Evolutionary conservation across 2,113 vertebrate genomes (phyloP).

Genomic region (Phrynosoma blainvillii): DNA sequence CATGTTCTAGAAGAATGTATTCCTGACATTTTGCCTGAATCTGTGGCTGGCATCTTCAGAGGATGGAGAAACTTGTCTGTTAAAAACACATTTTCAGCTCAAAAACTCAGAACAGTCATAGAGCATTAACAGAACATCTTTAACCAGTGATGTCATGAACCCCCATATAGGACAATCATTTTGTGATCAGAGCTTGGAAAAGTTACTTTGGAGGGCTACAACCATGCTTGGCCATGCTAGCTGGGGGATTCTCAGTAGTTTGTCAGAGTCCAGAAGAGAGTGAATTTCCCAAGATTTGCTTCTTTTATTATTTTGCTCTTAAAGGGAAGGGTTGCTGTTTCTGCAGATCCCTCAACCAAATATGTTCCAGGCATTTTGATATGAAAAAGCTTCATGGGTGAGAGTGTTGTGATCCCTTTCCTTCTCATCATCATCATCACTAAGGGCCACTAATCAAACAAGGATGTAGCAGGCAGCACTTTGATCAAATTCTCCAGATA

Average conservation of each 20-base stretch:
- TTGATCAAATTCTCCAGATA: neutral
- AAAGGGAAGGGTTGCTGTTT: neutral
- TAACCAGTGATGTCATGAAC: constrained; percentile 33
- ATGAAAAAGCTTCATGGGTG: constrained; percentile 25
- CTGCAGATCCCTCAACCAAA: constrained; percentile 19
- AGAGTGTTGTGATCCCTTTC: neutral
- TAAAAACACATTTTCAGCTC: constrained; percentile 38
- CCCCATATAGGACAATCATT: constrained; percentile 47
- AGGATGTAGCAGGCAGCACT: rapidly evolving
- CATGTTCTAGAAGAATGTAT: too few relatives aligned
- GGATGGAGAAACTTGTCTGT: neutral
- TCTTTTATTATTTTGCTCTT: constrained; percentile 52
- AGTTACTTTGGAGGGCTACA: neutral
- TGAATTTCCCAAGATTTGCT: neutral
- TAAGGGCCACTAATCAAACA: constrained; percentile 39
- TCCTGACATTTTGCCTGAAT: too few relatives aligned
- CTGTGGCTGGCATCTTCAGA: too few relatives aligned
- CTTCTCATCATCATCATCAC: rapidly evolving
- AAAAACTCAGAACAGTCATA: constrained; percentile 34
- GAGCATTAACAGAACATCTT: constrained; percentile 47
- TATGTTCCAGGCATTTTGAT: constrained; percentile 51
- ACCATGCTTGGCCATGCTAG: too few relatives aligned
- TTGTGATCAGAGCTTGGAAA: neutral
- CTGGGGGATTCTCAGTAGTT: neutral
- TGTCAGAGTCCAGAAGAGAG: neutral